These are phyloP conservation scores for Sinohyriopsis cumingii DNA, from an alignment of 2,888 invertebrate genomes.

Conservation along the genomic window DNA sequence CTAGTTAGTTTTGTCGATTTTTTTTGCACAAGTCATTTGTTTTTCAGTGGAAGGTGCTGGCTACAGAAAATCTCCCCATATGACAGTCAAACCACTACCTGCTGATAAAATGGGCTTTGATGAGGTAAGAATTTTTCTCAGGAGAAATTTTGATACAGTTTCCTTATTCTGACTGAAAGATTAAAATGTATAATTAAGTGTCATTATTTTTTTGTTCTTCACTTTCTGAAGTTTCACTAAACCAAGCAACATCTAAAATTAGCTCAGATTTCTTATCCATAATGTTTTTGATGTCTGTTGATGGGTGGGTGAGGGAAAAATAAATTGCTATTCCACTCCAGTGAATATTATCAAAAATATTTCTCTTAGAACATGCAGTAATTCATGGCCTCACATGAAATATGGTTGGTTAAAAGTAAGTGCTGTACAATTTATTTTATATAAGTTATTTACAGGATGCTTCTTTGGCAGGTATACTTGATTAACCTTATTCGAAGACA, in stretches of 20 bases:
- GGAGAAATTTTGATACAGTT: not conserved
- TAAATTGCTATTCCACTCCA: too few relatives aligned
- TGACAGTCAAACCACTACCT: conserved; percentile 60
- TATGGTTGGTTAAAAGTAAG: not conserved
- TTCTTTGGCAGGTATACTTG: conserved; percentile 78
- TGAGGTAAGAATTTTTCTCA: conserved; percentile 74
- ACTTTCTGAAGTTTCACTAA: not conserved
- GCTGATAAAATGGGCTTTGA: conserved; percentile 82
- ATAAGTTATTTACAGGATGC: too few relatives aligned
- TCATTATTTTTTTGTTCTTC: not conserved
- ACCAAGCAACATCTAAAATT: too few relatives aligned
- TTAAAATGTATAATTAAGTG: too few relatives aligned
- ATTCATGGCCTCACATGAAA: too few relatives aligned
- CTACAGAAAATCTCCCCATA: conserved; percentile 45
- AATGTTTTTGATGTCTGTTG: too few relatives aligned
- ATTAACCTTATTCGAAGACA: conserved; percentile 90
- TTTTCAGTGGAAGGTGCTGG: conserved; percentile 56
- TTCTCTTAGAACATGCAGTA: too few relatives aligned
- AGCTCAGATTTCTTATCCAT: too few relatives aligned
- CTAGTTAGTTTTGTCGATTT: too few relatives aligned
- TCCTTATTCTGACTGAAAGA: too few relatives aligned
- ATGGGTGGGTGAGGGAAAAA: too few relatives aligned
- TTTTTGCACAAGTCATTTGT: not conserved
- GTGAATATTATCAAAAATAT: too few relatives aligned
- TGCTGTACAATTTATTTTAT: not conserved